Evolutionary conservation across 2,113 vertebrate species (phyloP).

Genomic region (Loxodonta africana): DNA sequence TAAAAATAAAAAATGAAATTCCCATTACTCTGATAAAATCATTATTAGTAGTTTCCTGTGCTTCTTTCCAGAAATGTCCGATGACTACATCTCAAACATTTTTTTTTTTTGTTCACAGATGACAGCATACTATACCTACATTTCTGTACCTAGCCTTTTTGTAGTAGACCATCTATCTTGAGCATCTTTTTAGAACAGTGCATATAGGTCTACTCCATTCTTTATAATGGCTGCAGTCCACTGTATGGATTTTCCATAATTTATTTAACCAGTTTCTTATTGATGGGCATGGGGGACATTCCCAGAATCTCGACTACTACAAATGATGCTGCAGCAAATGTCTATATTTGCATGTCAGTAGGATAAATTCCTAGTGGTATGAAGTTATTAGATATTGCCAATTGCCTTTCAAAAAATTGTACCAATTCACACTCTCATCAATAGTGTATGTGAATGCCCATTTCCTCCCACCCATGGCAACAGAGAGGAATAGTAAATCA

Average conservation of each 20-base stretch:
- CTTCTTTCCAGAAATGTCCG: constrained; percentile 12
- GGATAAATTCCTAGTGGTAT: not conserved
- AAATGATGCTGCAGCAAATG: not conserved
- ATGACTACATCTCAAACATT: not conserved
- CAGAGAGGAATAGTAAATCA: not conserved
- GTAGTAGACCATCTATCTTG: not conserved
- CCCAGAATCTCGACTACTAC: not conserved
- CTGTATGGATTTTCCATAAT: constrained; percentile 41
- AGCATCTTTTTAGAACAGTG: constrained; percentile 18
- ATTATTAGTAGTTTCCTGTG: not conserved
- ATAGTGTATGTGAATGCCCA: not conserved
- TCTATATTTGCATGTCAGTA: not conserved
- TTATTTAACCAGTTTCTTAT: constrained; percentile 47
- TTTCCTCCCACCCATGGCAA: not conserved
- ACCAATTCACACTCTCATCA: not conserved
- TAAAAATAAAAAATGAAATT: constrained; percentile 55
- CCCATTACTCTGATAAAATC: not conserved
- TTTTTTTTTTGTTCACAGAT: constrained; percentile 25
- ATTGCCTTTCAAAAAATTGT: not conserved
- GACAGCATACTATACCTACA: not conserved
- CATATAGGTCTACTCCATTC: not conserved
- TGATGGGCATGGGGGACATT: not conserved
- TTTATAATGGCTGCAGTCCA: not conserved
- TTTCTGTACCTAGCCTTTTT: not conserved
- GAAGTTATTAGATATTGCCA: not conserved